Base-by-base conservation (phyloP, 2,888 invertebrate species). In the Tetanocera ferruginea region DNA sequence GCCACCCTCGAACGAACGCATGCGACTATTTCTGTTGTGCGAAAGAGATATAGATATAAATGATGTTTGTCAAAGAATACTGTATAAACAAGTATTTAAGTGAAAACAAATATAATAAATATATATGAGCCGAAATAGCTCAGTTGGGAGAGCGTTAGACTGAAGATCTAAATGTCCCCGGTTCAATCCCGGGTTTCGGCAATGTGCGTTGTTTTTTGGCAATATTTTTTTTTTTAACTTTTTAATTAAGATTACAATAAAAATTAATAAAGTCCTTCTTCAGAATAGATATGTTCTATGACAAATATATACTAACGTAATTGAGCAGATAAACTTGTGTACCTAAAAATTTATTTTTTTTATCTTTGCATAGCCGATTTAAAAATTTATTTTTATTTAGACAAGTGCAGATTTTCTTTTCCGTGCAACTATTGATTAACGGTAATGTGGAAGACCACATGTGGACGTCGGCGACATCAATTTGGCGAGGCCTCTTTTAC, bases 1-100 rank as follows among this genome's bases (percentile, higher is more conserved):
- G 31, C n/a, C 52, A 23, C 78, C 69, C 14, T 76, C 76, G 90
- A 92, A 60, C 90, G 91, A 90, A 8, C 92, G 91, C 89, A 92
- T 93, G 74, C 93, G 91, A 51, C 93, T 93, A 57, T 91, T 92
- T 86, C 93, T 93, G 85, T 67, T 83, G 82, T 9, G 77, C 72
- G 74, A 76, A 37, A 78, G 34, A 57, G 57, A 76, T 14, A 49
- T 1, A 14, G 8, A 67, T 14, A 73, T 19, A 67, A 67, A 37
- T 8, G 17, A 69, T 64, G 31, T 4, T 34, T 66, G n/a, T 34
- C 4, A 3, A 31, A 34, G 34, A n/a, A 66, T 8, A 0, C 14
- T 64, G 28, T 1, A 34, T 66, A 31, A 3, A 0, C 17, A 28
- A 17, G 1, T 62, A 1, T 14, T 2, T 62, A n/a, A n/a, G n/a